Evolutionary conservation across 2,113 vertebrate genomes (phyloP), one percentile per base, ranked within the genome.

Genomic region (Sturnus vulgaris): DNA sequence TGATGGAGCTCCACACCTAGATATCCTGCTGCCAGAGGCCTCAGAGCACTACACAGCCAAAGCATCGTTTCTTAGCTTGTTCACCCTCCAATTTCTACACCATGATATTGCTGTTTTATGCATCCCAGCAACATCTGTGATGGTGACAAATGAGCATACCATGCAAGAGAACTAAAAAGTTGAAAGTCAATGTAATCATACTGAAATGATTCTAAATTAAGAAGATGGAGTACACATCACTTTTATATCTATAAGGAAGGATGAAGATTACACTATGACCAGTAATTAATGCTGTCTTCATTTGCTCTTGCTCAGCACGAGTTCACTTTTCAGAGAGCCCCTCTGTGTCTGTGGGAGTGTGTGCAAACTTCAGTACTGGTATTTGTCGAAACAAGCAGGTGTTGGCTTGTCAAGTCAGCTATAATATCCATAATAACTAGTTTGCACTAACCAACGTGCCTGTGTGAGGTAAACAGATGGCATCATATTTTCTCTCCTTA

Each of bases 381-480:
- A 76, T 87, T 87, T 91, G 81, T 33, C 68, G 70, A 80, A 91
- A 89, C 39, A 92, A 89, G 47, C 82, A 94, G 55, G 57, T 87
- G 71, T 80, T 92, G 92, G 11, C 71, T 65, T 85, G 61, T 87
- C 83, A 86, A 89, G 53, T 80, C 78, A 76, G 16, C 91, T 87
- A 65, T 15, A 87, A 72, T 39, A 73, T 22, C 65, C 52, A 84
- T 60, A 81, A 86, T 86, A 81, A 73, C 87, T 65, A 80, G 9
- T 80, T 60, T 82, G 31, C 66, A 72, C 55, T 69, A 78, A 82
- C 42, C 66, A 85, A 10, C 25, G 5, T 77, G 50, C n/a, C 79
- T 87, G 49, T 72, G 75, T 70, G 66, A 88, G 24, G 61, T 94
- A 90, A 80, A 93, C 87, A 95, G 89, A 89, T 93, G 86, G 77